Evolutionary conservation across 2,113 vertebrate genomes (phyloP).

Genomic region (Dasypus novemcinctus): DNA sequence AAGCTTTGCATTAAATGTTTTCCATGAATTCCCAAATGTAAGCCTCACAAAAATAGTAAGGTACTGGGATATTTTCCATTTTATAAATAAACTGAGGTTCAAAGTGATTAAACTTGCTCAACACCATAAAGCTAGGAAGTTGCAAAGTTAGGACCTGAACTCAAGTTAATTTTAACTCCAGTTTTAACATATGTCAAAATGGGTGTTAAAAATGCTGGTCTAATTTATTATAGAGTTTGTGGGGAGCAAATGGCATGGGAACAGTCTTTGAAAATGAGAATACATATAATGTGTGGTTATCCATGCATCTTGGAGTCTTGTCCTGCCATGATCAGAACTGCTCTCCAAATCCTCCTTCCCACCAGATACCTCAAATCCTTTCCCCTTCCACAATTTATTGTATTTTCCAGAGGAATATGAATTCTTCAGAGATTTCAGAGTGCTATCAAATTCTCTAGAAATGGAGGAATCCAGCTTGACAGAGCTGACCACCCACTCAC

Average conservation of each 20-base stretch:
- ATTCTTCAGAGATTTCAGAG: not conserved
- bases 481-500: conserved; percentile 45
- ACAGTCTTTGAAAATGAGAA: not conserved
- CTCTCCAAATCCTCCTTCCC: not conserved
- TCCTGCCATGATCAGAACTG: not conserved
- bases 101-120: not conserved
- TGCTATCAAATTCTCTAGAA: not conserved
- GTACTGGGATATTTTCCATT: not conserved
- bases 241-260: not conserved
- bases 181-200: not conserved
- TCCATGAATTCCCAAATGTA: not conserved
- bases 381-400: not conserved
- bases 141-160: conserved; percentile 3
- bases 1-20: conserved; percentile 23
- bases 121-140: not conserved
- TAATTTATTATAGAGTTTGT: not conserved
- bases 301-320: not conserved
- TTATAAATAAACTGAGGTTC: not conserved
- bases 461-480: not conserved
- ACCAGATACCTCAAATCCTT: not conserved
- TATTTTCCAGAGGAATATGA: not conserved
- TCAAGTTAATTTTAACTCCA: conserved; percentile 7
- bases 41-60: conserved; percentile 21
- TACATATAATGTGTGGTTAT: not conserved
- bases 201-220: not conserved